These are phyloP conservation scores for Ursus arctos DNA, from an alignment of 2,113 vertebrate genomes.

Conservation along the genomic window DNA sequence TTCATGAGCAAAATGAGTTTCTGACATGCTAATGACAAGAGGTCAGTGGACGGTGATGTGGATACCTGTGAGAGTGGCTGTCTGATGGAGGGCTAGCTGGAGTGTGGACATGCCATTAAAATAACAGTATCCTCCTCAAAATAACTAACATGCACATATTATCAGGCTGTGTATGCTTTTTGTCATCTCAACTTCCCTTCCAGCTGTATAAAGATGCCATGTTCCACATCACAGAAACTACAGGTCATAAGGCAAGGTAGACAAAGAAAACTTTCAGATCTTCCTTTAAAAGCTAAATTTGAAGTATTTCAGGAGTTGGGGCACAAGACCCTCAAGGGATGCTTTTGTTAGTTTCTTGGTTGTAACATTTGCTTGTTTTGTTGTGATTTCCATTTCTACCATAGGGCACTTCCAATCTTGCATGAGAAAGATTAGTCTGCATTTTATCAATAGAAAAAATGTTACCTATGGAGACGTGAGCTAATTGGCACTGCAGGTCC, in stretches of 20 bases:
- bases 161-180: not conserved
- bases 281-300: not conserved
- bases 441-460: not conserved
- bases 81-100: too few relatives aligned
- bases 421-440: not conserved
- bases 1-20: not conserved
- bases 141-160: accelerated
- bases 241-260: not conserved
- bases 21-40: not conserved
- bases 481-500: not conserved
- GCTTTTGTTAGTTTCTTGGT: not conserved
- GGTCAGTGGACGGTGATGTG: too few relatives aligned
- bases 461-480: not conserved
- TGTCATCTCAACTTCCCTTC: not conserved
- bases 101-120: not conserved
- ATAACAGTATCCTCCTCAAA: not conserved
- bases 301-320: not conserved
- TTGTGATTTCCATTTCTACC: not conserved
- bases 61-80: accelerated
- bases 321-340: not conserved
- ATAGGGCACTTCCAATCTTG: too few relatives aligned
- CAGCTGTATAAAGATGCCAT: not conserved
- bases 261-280: not conserved
- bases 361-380: not conserved
- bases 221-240: not conserved